Base-by-base conservation (phyloP, 2,797 vertebrate genomes). In the Rousettus madagascariensis region DNA sequence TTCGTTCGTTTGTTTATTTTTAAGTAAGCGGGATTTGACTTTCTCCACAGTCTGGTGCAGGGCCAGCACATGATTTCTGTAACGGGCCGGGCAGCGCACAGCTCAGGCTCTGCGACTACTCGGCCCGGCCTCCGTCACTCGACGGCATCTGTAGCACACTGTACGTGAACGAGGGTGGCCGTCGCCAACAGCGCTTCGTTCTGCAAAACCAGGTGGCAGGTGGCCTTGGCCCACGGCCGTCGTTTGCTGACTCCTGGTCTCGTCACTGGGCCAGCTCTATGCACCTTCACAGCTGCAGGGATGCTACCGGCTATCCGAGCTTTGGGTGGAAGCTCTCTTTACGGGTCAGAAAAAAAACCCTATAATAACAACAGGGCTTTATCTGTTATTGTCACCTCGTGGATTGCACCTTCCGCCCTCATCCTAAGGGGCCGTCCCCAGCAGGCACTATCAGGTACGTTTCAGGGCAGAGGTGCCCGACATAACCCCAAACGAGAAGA, bases 161-260 rank as follows among this genome's bases (percentile, higher is more conserved):
- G 2, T 3, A 0, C 5, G 3, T 1, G 22, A 17, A 2, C 0
- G 1, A 10, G 5, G 22, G 0, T 2, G 2, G 33, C 41, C 43
- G 43, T 6, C 15, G 61, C 61, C 38, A 22, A 7, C 2, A 36
- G 57, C 0, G 0, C 22, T 3, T 8, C 9, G 2, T 41, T 26
- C 61, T 9, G 28, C 68, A 74, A 55, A 57, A 41, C 28, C 30
- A 22, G 22, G 26, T 3, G 0, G 11, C 28, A 19, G 20, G 51
- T 38, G 1, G 33, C 2, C 6, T 1, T 28, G 80, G 20, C 24
- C 19, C 0, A 0, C 1, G 41, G 22, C 59, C 0, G 0, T 8
- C 1, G 5, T 7, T 36, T 5, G 51, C 38, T 3, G 41, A 28
- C 28, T 30, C n/a, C n/a, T 3, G 24, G 11, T 57, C 12, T 6